Evolutionary conservation across 2,888 invertebrate genomes (phyloP), one percentile per base, ranked within the genome.

Genomic region (Drosophila atroscutellata): DNA sequence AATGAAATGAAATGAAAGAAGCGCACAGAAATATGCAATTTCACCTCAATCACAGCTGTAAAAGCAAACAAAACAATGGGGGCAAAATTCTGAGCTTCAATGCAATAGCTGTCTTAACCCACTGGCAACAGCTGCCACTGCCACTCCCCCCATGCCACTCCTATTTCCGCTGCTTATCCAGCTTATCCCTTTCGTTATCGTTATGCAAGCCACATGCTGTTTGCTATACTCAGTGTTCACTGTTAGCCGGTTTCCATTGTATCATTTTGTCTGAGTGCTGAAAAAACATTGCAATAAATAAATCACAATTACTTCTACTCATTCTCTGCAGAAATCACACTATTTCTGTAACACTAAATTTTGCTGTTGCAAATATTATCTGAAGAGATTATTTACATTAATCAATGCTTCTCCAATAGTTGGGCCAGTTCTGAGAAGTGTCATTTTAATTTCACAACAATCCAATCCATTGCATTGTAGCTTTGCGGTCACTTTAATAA

Each of bases 21-120:
- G 82, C 77, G 80, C 75, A 85, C 80, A 72, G 87, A 89, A 85
- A 85, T 89, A 89, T 89, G 89, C 89, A 86, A 87, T 89, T 89
- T 80, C 83, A 86, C 85, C 88, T 87, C 89, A 86, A 86, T 89
- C 85, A 87, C 89, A 82, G 87, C 71, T 89, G 85, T 80, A 85
- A 89, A 81, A 84, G 80, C 87, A 85, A 85, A 87, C 89, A 89
- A 86, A 24, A 83, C 87, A 89, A 89, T 75, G 77, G 82, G 56
- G 66, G 66, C 59, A 65, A 39, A 67, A 61, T 45, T 52, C 68
- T 70, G 70, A 52, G 67, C 50, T 56, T n/a, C 63, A 50, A 71
- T 57, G 55, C 64, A 42, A 47, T 49, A 45, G 45, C 24, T 39
- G 20, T 37, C n/a, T 26, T 15, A 24, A 26, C 4, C 32, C 13